Percentiles rank a stretch among this genome's conserved stretches.
These are phyloP conservation scores for Gobiocypris rarus DNA, from an alignment of 2,113 vertebrate genomes.

Conservation along the genomic window DNA sequence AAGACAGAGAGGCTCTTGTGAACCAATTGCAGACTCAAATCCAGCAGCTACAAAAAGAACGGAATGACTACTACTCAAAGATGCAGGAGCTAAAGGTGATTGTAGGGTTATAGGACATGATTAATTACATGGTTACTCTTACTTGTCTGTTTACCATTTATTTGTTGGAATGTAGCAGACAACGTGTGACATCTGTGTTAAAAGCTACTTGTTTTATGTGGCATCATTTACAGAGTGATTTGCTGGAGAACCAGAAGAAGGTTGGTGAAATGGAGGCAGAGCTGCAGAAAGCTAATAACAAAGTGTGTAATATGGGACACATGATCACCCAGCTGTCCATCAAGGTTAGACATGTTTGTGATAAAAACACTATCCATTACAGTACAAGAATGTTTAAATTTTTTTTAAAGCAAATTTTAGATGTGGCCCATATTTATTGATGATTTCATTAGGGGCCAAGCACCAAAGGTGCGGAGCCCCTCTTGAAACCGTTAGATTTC, in stretches of 20 bases:
- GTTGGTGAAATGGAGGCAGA: conserved; percentile 84
- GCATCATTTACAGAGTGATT: conserved; percentile 79
- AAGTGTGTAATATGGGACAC: conserved; percentile 88
- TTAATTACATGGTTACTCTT: neutral
- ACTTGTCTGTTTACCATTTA: neutral
- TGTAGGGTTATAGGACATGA: neutral
- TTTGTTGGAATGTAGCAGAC: neutral
- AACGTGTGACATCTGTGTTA: neutral
- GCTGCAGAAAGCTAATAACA: conserved; percentile 89
- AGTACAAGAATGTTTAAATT: neutral
- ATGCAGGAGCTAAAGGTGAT: conserved; percentile 66
- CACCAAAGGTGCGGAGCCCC: too few relatives aligned
- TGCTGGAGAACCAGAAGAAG: conserved; percentile 85
- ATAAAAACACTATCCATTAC: neutral
- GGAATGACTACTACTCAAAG: conserved; percentile 83
- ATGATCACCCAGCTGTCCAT: conserved; percentile 90
- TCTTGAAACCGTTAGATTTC: too few relatives aligned
- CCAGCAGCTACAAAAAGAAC: conserved; percentile 82
- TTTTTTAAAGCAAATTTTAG: neutral
- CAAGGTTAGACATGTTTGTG: conserved; percentile 79
- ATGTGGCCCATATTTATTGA: too few relatives aligned
- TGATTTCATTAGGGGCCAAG: too few relatives aligned
- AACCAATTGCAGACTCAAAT: conserved; percentile 84
- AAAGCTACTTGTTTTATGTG: neutral
- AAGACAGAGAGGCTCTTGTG: conserved; percentile 79